Evolutionary conservation across 2,797 vertebrate genomes (phyloP).

Genomic region (Oreonectes daqikongensis): DNA sequence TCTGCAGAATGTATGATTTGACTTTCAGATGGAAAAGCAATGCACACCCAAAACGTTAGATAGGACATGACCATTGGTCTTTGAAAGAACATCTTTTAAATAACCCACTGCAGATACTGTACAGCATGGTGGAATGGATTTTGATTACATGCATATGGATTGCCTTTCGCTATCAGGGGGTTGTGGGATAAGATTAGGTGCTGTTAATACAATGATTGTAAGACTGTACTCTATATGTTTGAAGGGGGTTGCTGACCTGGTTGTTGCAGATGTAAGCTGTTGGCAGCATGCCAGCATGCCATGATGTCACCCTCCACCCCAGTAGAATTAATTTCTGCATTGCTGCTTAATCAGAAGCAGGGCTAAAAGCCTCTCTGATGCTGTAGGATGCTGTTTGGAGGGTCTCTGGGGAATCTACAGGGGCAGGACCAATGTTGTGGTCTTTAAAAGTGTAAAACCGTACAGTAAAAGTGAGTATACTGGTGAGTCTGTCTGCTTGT

Average conservation of each 20-base stretch:
- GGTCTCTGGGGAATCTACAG: conserved; percentile 14
- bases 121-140: background rate
- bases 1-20: background rate
- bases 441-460: background rate
- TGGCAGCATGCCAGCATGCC: conserved; percentile 77
- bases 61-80: background rate
- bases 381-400: conserved; percentile 5
- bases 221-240: conserved; percentile 12
- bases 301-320: conserved; percentile 83
- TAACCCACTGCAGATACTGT: background rate
- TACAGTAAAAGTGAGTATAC: background rate
- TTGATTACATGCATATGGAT: conserved; percentile 12
- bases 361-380: conserved; percentile 28
- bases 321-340: conserved; percentile 78
- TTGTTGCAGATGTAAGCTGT: conserved; percentile 66
- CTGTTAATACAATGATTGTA: conserved; percentile 33
- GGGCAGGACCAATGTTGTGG: conserved; percentile 18
- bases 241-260: conserved; percentile 54
- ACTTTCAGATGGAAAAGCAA: background rate
- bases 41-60: background rate
- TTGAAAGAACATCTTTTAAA: background rate
- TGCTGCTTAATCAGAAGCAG: conserved; percentile 79
- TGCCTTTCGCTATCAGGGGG: background rate
- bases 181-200: conserved; percentile 28
- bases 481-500: background rate